Percentiles rank a stretch among this genome's conserved stretches.
These are phyloP conservation scores for Mus pahari DNA, from an alignment of 2,113 vertebrate species.

Conservation along the genomic window DNA sequence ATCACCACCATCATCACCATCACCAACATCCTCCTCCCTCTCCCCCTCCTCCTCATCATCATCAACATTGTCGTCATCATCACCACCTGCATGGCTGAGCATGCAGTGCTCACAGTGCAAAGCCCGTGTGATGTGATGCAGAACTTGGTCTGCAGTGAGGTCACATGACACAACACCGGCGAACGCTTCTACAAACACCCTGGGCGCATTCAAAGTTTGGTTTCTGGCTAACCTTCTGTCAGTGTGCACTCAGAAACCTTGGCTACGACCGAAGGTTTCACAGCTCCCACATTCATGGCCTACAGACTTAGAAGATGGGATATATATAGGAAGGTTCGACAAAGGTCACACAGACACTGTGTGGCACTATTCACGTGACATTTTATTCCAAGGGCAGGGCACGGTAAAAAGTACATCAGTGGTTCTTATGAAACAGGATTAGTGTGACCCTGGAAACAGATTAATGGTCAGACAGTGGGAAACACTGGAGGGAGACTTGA, in stretches of 20 bases:
- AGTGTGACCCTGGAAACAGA: not conserved
- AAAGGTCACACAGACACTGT: not conserved
- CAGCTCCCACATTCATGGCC: not conserved
- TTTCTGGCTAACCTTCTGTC: not conserved
- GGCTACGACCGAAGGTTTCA: not conserved
- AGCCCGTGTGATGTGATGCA: not conserved
- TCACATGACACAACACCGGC: not conserved
- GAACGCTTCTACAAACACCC: not conserved
- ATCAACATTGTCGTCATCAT: not conserved
- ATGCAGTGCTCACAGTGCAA: not conserved
- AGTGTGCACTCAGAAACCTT: not conserved
- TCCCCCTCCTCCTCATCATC: not conserved
- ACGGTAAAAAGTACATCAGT: not conserved
- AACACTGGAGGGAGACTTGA: not conserved
- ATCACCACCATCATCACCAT: not conserved
- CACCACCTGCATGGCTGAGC: not conserved
- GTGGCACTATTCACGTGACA: not conserved
- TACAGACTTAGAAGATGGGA: not conserved
- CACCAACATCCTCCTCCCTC: not conserved
- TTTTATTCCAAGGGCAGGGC: slow-evolving; percentile 27
- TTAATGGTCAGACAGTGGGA: not conserved
- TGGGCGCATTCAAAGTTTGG: not conserved
- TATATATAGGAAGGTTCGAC: not conserved
- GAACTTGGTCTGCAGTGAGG: not conserved
- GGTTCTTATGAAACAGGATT: not conserved